Evolutionary conservation across 2,888 invertebrate genomes (phyloP).

Genomic region (Luffia ferchaultella): DNA sequence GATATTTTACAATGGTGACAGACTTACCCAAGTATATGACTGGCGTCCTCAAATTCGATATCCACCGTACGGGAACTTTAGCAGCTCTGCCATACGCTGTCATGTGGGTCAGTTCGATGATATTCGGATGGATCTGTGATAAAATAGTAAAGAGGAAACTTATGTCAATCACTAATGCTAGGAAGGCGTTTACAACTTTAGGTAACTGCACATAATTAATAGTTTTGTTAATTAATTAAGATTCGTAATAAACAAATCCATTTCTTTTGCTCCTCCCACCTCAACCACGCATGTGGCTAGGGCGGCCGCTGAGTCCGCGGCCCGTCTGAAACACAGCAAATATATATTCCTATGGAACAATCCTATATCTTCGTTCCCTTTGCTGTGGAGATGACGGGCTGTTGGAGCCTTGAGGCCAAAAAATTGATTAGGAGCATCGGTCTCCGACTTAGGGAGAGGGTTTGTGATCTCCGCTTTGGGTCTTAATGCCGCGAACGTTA

Average conservation of each 20-base stretch:
- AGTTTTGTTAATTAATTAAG: not conserved
- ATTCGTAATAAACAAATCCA: not conserved
- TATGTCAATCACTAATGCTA: constrained; percentile 63
- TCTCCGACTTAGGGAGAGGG: too few species aligned
- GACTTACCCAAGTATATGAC: constrained; percentile 77
- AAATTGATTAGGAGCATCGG: too few species aligned
- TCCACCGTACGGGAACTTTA: constrained; percentile 69
- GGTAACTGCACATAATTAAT: constrained; percentile 46
- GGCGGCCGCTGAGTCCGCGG: too few species aligned
- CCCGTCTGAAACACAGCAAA: too few species aligned
- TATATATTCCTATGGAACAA: too few species aligned
- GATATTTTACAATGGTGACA: constrained; percentile 75
- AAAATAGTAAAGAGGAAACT: constrained; percentile 69
- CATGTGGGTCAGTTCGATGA: constrained; percentile 72
- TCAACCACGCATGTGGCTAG: too few species aligned
- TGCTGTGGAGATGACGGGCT: too few species aligned
- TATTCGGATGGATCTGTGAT: constrained; percentile 75
- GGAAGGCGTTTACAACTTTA: constrained; percentile 74
- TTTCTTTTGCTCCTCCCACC: too few species aligned
- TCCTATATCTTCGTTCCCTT: too few species aligned
- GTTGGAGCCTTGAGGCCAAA: too few species aligned
- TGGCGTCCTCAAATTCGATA: constrained; percentile 72
- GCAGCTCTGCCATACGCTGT: constrained; percentile 72
- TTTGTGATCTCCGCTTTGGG: too few species aligned
- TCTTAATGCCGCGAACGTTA: too few species aligned